Conservation (phyloP, 2,113 vertebrate species). For the Pterocles burchelli region DNA sequence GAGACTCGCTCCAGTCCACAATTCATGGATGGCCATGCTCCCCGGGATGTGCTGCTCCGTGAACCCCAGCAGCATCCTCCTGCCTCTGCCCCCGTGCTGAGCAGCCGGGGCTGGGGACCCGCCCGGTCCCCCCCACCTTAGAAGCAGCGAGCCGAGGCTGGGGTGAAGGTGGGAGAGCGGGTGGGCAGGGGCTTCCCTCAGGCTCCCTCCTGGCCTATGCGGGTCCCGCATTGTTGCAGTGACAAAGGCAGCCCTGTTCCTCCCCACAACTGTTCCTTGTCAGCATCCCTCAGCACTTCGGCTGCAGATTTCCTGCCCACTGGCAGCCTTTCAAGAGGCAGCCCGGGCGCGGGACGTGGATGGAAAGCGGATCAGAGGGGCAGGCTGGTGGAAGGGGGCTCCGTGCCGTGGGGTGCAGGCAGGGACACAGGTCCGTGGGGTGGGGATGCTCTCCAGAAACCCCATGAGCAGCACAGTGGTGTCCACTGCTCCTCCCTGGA, state of each 20-base stretch:
- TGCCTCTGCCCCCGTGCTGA: no score
- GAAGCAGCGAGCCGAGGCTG: neutral
- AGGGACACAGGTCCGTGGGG: neutral
- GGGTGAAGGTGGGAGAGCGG: neutral
- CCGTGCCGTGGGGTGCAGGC: rapidly evolving
- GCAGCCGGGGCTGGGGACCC: neutral
- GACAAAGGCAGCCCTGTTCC: slow-evolving; percentile 52
- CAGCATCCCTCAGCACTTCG: neutral
- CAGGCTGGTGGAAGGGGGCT: neutral
- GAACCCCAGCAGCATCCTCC: neutral
- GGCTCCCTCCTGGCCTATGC: neutral
- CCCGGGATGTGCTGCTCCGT: neutral
- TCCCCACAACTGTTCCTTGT: slow-evolving; percentile 34
- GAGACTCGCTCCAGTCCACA: neutral
- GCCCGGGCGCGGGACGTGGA: neutral
- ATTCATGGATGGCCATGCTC: neutral
- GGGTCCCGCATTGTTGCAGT: neutral
- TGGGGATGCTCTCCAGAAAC: neutral
- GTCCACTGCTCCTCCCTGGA: neutral
- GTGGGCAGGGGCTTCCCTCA: neutral
- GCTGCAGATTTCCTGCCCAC: slow-evolving; percentile 43
- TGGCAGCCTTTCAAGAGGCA: slow-evolving; percentile 39
- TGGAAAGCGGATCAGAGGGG: neutral
- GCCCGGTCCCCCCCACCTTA: neutral
- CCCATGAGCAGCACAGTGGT: neutral